Evolutionary conservation across 2,888 invertebrate species (phyloP).

Genomic region (Torymus aiolomorphi): DNA sequence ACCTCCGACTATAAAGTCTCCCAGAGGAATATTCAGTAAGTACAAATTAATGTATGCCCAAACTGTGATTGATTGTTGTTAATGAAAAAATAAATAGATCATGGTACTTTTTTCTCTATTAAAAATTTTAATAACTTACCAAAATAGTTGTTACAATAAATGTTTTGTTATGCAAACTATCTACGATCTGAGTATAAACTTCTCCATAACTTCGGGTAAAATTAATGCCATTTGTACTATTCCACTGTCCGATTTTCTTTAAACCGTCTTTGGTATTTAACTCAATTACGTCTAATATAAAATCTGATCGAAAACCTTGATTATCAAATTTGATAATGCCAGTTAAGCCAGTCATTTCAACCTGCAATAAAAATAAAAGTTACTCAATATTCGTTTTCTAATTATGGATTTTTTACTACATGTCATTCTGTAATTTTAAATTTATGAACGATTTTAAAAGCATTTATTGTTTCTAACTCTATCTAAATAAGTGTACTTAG

Average conservation of each 20-base stretch:
- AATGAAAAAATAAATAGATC: no score
- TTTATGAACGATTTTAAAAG: no score
- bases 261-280: slow-evolving; percentile 87
- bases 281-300: slow-evolving; percentile 94
- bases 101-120: no score
- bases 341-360: slow-evolving; percentile 94
- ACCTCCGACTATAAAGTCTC: no score
- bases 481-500: no score
- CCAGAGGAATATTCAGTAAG: no score
- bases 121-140: slow-evolving; percentile 78
- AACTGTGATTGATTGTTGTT: no score
- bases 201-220: slow-evolving; percentile 91
- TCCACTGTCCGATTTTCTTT: slow-evolving; percentile 92
- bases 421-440: no score
- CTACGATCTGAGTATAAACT: slow-evolving; percentile 91
- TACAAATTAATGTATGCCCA: no score
- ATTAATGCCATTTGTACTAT: slow-evolving; percentile 90
- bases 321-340: slow-evolving; percentile 96
- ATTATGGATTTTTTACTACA: no score
- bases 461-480: no score
- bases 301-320: slow-evolving; percentile 94
- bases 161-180: slow-evolving; percentile 93
- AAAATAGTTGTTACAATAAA: slow-evolving; percentile 93
- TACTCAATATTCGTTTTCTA: neutral
- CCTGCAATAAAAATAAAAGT: slow-evolving; percentile 76